phyloP scores from a whole-genome alignment of 2,797 vertebrate genomes.

The Notoglanidium macrostoma region DNA sequence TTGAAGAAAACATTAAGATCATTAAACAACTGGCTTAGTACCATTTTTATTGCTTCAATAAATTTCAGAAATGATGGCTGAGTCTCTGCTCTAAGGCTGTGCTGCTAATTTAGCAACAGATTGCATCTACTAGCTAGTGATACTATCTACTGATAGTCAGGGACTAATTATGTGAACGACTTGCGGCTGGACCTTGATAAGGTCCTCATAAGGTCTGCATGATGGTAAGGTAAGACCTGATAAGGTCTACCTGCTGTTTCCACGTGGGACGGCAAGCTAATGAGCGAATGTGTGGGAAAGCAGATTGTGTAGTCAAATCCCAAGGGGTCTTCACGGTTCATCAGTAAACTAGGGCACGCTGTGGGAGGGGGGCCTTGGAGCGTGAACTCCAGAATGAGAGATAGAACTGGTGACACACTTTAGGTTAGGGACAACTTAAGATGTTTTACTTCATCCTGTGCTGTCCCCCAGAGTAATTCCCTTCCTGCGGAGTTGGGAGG shows the following conservation, averaged over 20 bases:
- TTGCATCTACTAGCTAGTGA: constrained; percentile 5
- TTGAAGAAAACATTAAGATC: not conserved
- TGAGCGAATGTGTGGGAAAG: constrained; percentile 29
- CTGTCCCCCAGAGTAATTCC: constrained; percentile 31
- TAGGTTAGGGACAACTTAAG: constrained; percentile 36
- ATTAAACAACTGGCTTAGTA: not conserved
- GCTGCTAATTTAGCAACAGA: not conserved
- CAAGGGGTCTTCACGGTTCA: constrained; percentile 47
- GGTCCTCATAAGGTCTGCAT: constrained; percentile 18
- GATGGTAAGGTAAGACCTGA: constrained; percentile 17
- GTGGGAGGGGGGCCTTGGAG: constrained; percentile 2
- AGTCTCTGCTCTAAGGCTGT: constrained; percentile 1
- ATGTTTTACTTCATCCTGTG: constrained; percentile 43
- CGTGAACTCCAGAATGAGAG: constrained; percentile 18
- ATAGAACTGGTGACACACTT: constrained; percentile 48
- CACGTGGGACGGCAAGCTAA: constrained; percentile 36
- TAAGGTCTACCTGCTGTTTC: constrained; percentile 36
- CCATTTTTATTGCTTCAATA: not conserved
- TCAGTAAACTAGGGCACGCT: constrained; percentile 57
- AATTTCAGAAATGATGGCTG: not conserved
- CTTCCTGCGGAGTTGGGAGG: constrained; percentile 39
- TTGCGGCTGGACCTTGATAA: constrained; percentile 22
- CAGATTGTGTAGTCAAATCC: constrained; percentile 44
- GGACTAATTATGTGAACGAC: constrained; percentile 21
- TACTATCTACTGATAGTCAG: constrained; percentile 13